Conservation (phyloP, 2,797 vertebrate genomes). For the Coracias cyanogaster region DNA sequence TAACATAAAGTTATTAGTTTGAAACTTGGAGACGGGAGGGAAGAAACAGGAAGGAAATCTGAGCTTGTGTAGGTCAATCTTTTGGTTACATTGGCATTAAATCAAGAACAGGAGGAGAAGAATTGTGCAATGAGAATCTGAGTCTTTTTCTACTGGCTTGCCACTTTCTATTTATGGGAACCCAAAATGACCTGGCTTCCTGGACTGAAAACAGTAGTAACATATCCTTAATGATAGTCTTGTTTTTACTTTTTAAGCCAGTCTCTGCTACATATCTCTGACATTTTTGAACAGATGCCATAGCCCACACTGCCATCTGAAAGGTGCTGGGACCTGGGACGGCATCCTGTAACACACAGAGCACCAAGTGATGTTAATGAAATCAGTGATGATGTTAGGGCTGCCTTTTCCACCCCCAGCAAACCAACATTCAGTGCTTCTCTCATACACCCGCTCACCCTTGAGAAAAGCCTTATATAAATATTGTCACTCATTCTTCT, state of each 20-base stretch:
- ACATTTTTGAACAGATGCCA: background rate
- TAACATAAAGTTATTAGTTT: background rate
- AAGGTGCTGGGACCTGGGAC: background rate
- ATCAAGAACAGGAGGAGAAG: conserved; percentile 37
- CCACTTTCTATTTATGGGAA: conserved; percentile 61
- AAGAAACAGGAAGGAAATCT: conserved; percentile 70
- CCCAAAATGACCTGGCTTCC: conserved; percentile 52
- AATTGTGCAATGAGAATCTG: conserved; percentile 45
- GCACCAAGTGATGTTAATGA: background rate
- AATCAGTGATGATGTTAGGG: background rate
- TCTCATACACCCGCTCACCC: background rate
- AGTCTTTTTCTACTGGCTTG: background rate
- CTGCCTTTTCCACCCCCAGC: background rate
- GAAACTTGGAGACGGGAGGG: background rate
- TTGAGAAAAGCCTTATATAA: background rate
- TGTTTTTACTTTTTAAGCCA: background rate
- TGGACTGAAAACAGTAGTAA: background rate
- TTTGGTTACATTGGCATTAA: conserved; percentile 51
- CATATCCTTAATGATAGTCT: background rate
- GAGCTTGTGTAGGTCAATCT: conserved; percentile 43
- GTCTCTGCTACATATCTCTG: background rate
- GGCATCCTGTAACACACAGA: background rate
- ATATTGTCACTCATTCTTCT: background rate
- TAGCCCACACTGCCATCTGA: background rate
- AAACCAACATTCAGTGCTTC: background rate